Percentiles rank a stretch among this genome's conserved stretches.
Conservation (phyloP, 2,888 invertebrate species). For the Agrotis ipsilon region DNA sequence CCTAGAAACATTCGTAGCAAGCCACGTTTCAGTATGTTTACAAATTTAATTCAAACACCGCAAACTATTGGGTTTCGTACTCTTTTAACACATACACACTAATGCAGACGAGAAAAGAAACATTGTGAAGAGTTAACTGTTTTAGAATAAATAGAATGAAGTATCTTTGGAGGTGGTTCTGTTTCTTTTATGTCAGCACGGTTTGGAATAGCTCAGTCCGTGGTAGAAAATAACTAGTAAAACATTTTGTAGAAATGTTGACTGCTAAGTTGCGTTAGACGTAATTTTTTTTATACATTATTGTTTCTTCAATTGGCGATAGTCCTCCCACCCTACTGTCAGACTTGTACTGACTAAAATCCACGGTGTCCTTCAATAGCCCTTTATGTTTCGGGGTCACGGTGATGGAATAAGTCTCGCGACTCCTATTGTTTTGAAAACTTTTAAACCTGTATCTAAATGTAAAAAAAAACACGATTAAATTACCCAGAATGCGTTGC, state of each 20-base stretch:
- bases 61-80: conserved; percentile 49
- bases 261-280: neutral
- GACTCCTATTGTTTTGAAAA: no score
- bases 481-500: no score
- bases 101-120: conserved; percentile 16
- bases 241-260: neutral
- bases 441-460: no score
- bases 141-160: conserved; percentile 38
- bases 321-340: no score
- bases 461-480: no score
- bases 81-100: conserved; percentile 37
- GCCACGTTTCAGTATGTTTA: conserved; percentile 56
- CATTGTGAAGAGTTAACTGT: conserved; percentile 10
- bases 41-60: conserved; percentile 54
- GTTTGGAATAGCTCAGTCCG: neutral
- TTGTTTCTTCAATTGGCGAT: no score
- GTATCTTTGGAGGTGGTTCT: conserved; percentile 16
- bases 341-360: no score
- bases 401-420: no score
- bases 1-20: conserved; percentile 35
- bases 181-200: conserved; percentile 13
- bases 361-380: no score
- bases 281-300: neutral
- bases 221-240: neutral
- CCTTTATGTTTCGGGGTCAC: no score